Base-by-base conservation (phyloP, 1,140 invertebrate species). In the Penaeus chinensis region DNA sequence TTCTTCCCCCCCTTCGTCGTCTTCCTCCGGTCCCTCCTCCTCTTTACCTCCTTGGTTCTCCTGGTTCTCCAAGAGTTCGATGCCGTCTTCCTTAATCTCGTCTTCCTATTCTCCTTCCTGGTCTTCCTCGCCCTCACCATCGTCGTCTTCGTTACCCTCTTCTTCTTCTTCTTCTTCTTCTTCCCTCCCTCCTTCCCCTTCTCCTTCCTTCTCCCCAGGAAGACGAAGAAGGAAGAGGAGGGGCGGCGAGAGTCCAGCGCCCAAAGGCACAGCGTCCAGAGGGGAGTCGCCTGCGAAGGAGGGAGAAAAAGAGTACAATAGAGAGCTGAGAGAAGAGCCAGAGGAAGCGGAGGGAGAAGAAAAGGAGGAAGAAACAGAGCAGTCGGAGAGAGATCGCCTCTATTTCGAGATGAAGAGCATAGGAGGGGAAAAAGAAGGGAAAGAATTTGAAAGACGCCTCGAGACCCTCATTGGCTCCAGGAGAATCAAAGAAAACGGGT, bases 401-500 rank as follows among this genome's bases (percentile, higher is more conserved):
- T 87, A 87, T 62, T 87, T 87, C 71, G 85, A 87, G 71, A 82
- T 87, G 85, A 87, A 87, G 85, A 87, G 61, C 1, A 54, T 87
- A 20, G 47, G 77, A 61, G 82, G 60, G 7, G 85, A 69, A 69
- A 65, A 74, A 3, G 80, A 82, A 47, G 85, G 80, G 20, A 24
- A 63, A 24, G 85, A 87, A n/a, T 87, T 87, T 42, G 85, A 87
- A 69, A 76, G 54, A 60, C 69, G 74, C 13, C 80, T 87, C 69
- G 85, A 87, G 85, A 87, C 80, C 79, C 82, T 87, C 80, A 87
- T 87, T 5, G 85, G 85, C 1, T 87, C 85, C 2, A 65, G 85
- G 4, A 61, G 85, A 60, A 82, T 87, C 66, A 47, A 69, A 22
- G 66, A 63, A 37, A 60, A 69, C 61, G 69, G 60, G 32, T 37